These are phyloP conservation scores for Diadumene lineata DNA, from an alignment of 92 coral and sea anemone species.

Conservation along the genomic window DNA sequence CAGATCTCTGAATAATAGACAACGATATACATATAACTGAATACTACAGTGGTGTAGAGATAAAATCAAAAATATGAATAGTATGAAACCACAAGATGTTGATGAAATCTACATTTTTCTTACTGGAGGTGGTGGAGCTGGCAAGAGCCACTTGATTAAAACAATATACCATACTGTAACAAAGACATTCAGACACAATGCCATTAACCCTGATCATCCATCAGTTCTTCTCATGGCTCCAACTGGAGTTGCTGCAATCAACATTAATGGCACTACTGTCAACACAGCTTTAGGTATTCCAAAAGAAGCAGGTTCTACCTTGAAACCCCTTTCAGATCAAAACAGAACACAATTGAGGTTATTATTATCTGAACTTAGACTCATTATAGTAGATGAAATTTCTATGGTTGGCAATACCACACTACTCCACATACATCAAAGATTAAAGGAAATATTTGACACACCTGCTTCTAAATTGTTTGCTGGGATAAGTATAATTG, in stretches of 20 bases:
- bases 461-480: background rate
- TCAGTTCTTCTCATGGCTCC: slow-evolving; percentile 48
- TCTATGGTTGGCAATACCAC: slow-evolving; percentile 44
- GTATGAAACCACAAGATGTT: slow-evolving; percentile 40
- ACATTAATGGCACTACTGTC: slow-evolving; percentile 34
- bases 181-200: slow-evolving; percentile 60
- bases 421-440: slow-evolving; percentile 63
- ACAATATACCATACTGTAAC: slow-evolving; percentile 42
- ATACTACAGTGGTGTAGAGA: slow-evolving; percentile 49
- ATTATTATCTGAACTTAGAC: background rate
- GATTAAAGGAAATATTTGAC: slow-evolving; percentile 14
- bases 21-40: slow-evolving; percentile 21
- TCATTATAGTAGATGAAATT: background rate
- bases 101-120: slow-evolving; percentile 56
- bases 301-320: slow-evolving; percentile 34
- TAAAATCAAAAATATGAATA: slow-evolving; percentile 56
- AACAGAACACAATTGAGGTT: slow-evolving; percentile 7
- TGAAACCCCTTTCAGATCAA: slow-evolving; percentile 54
- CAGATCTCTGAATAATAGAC: slow-evolving; percentile 46
- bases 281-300: slow-evolving; percentile 27
- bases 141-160: slow-evolving; percentile 43
- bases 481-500: background rate
- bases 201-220: slow-evolving; percentile 45
- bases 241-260: slow-evolving; percentile 41
- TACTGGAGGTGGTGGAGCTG: slow-evolving; percentile 76